Base-by-base conservation (phyloP, 2,888 invertebrate species). In the Cosmia trapezina region DNA sequence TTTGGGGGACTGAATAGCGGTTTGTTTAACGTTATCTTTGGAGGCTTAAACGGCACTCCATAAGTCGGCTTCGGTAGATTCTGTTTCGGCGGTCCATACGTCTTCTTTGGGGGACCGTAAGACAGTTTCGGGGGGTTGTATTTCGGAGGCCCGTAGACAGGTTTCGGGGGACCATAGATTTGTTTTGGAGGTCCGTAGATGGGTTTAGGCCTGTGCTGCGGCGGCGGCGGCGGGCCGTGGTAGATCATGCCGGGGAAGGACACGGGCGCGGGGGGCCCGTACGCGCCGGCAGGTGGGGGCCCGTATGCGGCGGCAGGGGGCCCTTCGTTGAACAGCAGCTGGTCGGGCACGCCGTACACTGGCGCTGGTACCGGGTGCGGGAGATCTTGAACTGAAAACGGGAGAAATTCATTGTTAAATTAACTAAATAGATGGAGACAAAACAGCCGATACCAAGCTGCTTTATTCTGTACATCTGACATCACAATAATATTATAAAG, bases 291-390 rank as follows among this genome's bases (percentile, higher is more conserved):
- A 1, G 96, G 93, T 0, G 97, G 97, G 0, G 96, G 94, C 0
- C 96, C 96, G 84, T 96, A 96, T 0, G 95, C 92, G 12, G 95
- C 92, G 0, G 94, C 93, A 0, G 96, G 94, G 94, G 0, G 94
- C 81, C 4, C 11, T 1, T 93, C 91, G 12, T 90, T 86, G 81
- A 89, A 90, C 62, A 87, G 90, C 71, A 95, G 93, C 61, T 93
- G 90, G 77, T 96, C 95, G 7, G 97, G 97, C 0, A 96, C 96
- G 69, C 97, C 97, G 87, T 97, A 97, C 0, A 97, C 95, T 28
- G 97, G 97, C 4, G 96, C 93, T 2, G 97, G 97, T 2, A 96
- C 93, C 5, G 97, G 97, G 19, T 94, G 91, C 19, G 87, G 92
- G 2, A 91, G 74, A 73, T 96, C 96, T 91, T 94, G 88, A 93